Percentiles rank a stretch among this genome's conserved stretches.
These are phyloP conservation scores for Sepiola atlantica DNA, from an alignment of 2,888 invertebrate species.

Conservation along the genomic window DNA sequence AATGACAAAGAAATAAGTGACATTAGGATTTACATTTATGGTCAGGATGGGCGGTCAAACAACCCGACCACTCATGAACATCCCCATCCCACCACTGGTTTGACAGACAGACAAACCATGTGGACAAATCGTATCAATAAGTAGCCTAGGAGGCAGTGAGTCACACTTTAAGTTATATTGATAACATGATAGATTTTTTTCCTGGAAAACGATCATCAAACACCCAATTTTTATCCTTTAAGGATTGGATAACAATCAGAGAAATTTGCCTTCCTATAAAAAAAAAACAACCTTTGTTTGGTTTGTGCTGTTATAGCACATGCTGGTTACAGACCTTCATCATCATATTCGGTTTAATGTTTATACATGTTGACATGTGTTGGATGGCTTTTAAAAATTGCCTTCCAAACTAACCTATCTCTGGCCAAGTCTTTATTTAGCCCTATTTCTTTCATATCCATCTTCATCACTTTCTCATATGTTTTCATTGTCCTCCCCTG, in stretches of 20 bases:
- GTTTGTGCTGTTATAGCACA: too few species aligned
- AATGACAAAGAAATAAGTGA: constrained; percentile 32
- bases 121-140: background rate
- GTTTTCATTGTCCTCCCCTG: too few species aligned
- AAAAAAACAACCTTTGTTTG: too few species aligned
- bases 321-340: too few species aligned
- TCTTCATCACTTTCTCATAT: too few species aligned
- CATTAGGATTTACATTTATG: constrained; percentile 19
- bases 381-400: too few species aligned
- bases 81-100: background rate
- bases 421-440: too few species aligned
- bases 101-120: constrained; percentile 20
- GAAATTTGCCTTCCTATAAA: too few species aligned
- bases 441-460: too few species aligned
- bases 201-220: background rate
- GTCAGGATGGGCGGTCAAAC: background rate
- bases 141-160: background rate
- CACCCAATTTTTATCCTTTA: background rate
- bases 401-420: too few species aligned
- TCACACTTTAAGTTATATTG: background rate
- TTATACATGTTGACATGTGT: too few species aligned
- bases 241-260: background rate
- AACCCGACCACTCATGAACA: background rate
- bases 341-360: too few species aligned
- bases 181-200: background rate